Evolutionary conservation across 2,888 invertebrate species (phyloP).

Genomic region (Tetragonula carbonaria): DNA sequence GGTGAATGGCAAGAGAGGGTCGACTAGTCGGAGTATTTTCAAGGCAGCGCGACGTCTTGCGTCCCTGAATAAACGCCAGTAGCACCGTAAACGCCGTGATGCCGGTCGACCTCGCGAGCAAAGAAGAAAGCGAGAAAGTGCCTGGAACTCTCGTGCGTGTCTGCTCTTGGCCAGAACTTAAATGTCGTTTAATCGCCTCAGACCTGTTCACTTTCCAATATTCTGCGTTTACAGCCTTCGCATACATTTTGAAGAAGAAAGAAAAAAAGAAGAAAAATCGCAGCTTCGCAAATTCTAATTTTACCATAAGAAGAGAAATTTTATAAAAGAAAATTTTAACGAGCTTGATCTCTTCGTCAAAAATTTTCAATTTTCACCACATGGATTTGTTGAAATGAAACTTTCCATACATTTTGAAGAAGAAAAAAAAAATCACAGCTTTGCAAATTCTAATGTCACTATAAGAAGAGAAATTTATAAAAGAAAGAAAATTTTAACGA

Average conservation of each 20-base stretch:
- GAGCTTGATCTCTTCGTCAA: too few species aligned
- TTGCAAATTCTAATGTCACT: too few species aligned
- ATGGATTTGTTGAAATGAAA: too few species aligned
- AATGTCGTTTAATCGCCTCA: conserved; percentile 66
- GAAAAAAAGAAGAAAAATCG: too few species aligned
- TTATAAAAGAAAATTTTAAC: too few species aligned
- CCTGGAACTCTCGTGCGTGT: conserved; percentile 50
- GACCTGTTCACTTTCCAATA: conserved; percentile 59
- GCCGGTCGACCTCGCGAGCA: conserved; percentile 78
- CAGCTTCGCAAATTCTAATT: too few species aligned
- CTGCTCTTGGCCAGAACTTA: conserved; percentile 55
- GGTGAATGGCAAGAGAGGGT: conserved; percentile 59
- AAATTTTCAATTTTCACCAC: too few species aligned
- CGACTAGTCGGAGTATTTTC: conserved; percentile 72
- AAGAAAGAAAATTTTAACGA: too few species aligned
- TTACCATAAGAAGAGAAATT: too few species aligned
- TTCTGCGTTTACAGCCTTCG: conserved; percentile 25
- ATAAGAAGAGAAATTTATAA: too few species aligned
- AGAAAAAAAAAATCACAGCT: too few species aligned
- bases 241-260: conserved; percentile 9
- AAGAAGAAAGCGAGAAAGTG: conserved; percentile 82
- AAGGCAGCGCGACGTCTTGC: conserved; percentile 73
- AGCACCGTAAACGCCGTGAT: conserved; percentile 68
- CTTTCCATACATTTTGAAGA: too few species aligned
- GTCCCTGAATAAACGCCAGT: conserved; percentile 75